Evolutionary conservation across 2,113 vertebrate genomes (phyloP).

Genomic region (Tricholaema leucomelas): DNA sequence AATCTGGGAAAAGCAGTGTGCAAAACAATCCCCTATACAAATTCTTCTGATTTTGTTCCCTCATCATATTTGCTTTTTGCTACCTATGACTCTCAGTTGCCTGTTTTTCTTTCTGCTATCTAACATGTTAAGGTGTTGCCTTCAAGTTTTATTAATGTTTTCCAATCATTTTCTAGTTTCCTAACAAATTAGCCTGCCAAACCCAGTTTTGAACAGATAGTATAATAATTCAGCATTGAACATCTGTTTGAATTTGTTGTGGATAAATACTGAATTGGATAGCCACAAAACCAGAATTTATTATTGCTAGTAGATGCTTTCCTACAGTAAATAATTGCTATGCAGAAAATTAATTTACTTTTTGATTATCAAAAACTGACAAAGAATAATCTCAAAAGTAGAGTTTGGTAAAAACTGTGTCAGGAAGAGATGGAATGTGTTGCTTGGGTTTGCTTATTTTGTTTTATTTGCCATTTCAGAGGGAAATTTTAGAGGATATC

Average conservation of each 20-base stretch:
- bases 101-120: conserved; percentile 35
- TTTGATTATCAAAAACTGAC: conserved; percentile 10
- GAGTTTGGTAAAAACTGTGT: neutral
- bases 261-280: conserved; percentile 2
- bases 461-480: neutral
- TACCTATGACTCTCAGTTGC: neutral
- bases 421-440: neutral
- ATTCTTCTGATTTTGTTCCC: conserved; percentile 13
- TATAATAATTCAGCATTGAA: conserved; percentile 36
- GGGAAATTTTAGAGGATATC: neutral
- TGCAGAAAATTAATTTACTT: conserved; percentile 5
- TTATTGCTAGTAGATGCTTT: neutral
- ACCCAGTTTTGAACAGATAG: conserved; percentile 34
- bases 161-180: conserved; percentile 35
- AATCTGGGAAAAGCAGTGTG: conserved; percentile 7
- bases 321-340: conserved; percentile 1
- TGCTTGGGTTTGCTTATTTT: neutral
- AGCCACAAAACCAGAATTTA: conserved; percentile 3
- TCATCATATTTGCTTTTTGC: conserved; percentile 11
- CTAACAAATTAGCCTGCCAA: conserved; percentile 35
- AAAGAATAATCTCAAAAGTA: neutral
- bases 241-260: conserved; percentile 13
- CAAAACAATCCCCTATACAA: neutral
- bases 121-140: neutral
- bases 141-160: conserved; percentile 63